phyloP scores from a whole-genome alignment of 1,140 invertebrate species.

The Anthonomus grandis region DNA sequence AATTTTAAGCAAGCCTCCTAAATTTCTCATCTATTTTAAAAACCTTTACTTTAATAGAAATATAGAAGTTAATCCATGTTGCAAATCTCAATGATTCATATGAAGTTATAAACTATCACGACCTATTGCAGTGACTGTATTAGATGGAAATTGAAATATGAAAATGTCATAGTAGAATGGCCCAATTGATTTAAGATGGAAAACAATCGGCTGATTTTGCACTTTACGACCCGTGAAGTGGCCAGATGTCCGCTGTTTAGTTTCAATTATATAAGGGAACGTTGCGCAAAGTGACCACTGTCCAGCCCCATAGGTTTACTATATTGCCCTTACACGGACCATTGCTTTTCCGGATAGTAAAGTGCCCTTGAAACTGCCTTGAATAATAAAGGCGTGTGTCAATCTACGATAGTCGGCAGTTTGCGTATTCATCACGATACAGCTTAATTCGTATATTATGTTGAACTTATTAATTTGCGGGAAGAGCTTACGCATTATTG shows the following conservation, averaged over 20 bases:
- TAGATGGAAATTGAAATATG: conserved; percentile 35
- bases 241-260: conserved; percentile 35
- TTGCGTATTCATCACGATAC: neutral
- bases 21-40: too few species aligned
- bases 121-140: conserved; percentile 38
- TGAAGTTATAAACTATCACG: too few species aligned
- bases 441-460: too few species aligned
- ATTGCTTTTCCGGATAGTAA: conserved; percentile 20
- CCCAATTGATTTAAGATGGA: conserved; percentile 32
- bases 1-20: too few species aligned
- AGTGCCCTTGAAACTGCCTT: conserved; percentile 19
- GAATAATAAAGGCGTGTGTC: conserved; percentile 19
- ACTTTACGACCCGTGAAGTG: conserved; percentile 38
- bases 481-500: too few species aligned
- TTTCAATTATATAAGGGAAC: conserved; percentile 31
- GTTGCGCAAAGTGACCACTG: conserved; percentile 38
- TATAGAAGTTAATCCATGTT: too few species aligned
- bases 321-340: conserved; percentile 23
- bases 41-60: too few species aligned
- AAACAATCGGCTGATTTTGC: conserved; percentile 29
- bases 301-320: conserved; percentile 27
- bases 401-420: neutral
- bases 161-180: conserved; percentile 36
- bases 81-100: too few species aligned
- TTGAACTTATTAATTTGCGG: too few species aligned